These are phyloP conservation scores for Otolemur garnettii DNA, from an alignment of 2,113 vertebrate genomes.

Conservation along the genomic window DNA sequence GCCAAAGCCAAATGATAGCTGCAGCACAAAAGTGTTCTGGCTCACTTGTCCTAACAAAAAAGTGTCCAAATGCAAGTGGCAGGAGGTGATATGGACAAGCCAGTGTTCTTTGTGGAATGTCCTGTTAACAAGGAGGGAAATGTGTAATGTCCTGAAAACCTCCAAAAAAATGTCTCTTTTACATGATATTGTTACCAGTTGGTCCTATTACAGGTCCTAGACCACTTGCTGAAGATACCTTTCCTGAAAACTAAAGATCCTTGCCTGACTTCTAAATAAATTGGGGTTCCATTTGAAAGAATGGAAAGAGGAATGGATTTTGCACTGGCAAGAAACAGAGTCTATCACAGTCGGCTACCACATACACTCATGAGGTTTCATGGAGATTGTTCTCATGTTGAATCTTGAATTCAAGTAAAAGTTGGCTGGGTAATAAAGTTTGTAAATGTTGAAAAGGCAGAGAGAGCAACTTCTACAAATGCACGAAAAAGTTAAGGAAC, in stretches of 20 bases:
- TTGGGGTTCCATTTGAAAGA: not conserved
- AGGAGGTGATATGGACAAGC: not conserved
- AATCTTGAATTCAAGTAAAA: constrained; percentile 40
- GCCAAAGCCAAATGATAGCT: not conserved
- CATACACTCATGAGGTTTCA: not conserved
- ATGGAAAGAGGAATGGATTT: not conserved
- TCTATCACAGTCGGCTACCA: not conserved
- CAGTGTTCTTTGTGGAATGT: not conserved
- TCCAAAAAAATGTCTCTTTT: not conserved
- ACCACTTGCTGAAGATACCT: not conserved
- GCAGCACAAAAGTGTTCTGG: not conserved
- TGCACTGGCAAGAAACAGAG: not conserved
- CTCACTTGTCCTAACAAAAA: not conserved
- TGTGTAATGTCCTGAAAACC: not conserved
- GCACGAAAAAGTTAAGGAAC: not conserved
- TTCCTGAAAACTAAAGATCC: not conserved
- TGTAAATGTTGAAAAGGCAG: not conserved
- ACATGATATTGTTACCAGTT: not conserved
- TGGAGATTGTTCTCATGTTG: not conserved
- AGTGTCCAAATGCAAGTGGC: not conserved
- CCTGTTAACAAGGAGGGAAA: not conserved
- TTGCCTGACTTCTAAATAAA: constrained; percentile 57
- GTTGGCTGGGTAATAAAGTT: not conserved
- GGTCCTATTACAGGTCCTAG: not conserved
- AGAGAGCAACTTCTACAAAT: not conserved